Evolutionary conservation across 2,888 invertebrate species (phyloP).

Genomic region (Crossocerus cetratus): DNA sequence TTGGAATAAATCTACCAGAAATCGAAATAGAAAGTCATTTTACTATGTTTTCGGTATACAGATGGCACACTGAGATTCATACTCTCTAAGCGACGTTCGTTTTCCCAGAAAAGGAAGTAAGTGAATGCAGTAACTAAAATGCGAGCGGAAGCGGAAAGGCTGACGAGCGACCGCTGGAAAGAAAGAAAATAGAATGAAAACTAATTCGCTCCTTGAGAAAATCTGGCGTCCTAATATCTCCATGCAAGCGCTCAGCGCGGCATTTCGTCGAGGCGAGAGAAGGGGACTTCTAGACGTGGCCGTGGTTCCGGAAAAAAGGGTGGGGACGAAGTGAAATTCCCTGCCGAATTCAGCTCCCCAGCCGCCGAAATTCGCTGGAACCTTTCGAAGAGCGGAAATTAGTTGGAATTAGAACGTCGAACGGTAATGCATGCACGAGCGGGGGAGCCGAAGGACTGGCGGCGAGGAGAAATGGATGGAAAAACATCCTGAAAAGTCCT

Average conservation of each 20-base stretch:
- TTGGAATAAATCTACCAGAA: no score
- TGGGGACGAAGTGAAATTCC: not conserved
- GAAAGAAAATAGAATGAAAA: constrained; percentile 43
- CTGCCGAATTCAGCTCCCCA: not conserved
- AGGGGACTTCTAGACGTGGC: not conserved
- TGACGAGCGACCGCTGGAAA: constrained; percentile 1
- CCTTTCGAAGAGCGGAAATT: constrained; percentile 1
- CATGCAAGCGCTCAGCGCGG: constrained; percentile 29
- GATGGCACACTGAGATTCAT: no score
- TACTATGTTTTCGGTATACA: no score
- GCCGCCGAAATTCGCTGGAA: not conserved
- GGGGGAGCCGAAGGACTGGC: no score
- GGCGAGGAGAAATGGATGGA: not conserved
- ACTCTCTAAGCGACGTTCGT: no score
- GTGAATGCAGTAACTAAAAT: no score
- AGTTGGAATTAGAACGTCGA: constrained; percentile 1
- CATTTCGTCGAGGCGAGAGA: constrained; percentile 1
- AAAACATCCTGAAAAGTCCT: not conserved
- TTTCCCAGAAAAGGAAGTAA: no score
- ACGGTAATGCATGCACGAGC: not conserved
- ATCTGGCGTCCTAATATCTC: constrained; percentile 36
- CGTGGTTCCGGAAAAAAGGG: not conserved
- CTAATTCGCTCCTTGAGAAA: constrained; percentile 36
- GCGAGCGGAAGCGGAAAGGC: no score
- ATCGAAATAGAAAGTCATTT: no score